Percentiles rank a stretch among this genome's conserved stretches.
Conservation (phyloP, 23 tunicate species). For the Halocynthia aurantium region DNA sequence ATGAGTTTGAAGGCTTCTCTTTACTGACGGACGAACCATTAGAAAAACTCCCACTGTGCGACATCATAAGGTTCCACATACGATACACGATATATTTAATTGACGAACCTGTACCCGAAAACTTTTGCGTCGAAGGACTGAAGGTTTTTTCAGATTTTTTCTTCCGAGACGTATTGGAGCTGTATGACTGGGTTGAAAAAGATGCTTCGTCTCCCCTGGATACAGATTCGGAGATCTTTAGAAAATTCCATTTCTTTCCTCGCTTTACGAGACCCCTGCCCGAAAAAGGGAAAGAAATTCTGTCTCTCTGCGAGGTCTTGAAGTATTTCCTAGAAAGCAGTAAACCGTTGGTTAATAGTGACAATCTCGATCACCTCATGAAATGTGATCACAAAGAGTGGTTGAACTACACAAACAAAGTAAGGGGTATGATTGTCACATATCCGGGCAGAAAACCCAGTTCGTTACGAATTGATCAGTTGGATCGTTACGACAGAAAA, state of each 20-base stretch:
- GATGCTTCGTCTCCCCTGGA: slow-evolving; percentile 9
- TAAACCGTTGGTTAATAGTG: slow-evolving; percentile 67
- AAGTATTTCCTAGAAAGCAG: slow-evolving; percentile 69
- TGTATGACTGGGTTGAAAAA: slow-evolving; percentile 83
- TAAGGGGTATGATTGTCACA: slow-evolving; percentile 94
- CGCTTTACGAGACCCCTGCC: slow-evolving; percentile 72
- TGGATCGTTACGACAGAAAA: slow-evolving; percentile 68
- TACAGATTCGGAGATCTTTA: slow-evolving; percentile 19
- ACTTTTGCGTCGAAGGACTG: slow-evolving; percentile 78
- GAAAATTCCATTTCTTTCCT: slow-evolving; percentile 90
- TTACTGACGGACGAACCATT: slow-evolving; percentile 75
- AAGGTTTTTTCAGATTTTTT: slow-evolving; percentile 84
- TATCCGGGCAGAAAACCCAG: slow-evolving; percentile 92
- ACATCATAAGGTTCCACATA: slow-evolving; percentile 84
- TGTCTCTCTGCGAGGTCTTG: slow-evolving; percentile 78
- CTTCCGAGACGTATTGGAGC: slow-evolving; percentile 87
- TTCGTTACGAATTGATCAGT: slow-evolving; percentile 81
- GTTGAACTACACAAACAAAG: slow-evolving; percentile 54
- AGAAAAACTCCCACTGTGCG: slow-evolving; percentile 68
- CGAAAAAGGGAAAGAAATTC: slow-evolving; percentile 82
- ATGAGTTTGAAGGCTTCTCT: slow-evolving; percentile 90
- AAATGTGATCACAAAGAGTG: slow-evolving; percentile 70
- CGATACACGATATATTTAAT: slow-evolving; percentile 83
- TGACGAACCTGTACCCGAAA: slow-evolving; percentile 88
- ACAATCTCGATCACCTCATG: slow-evolving; percentile 46